A percentile compares a stretch with the other conserved stretches of the same genome.
phyloP scores from a whole-genome alignment of 2,888 invertebrate genomes.

The Pegoplata infirma region DNA sequence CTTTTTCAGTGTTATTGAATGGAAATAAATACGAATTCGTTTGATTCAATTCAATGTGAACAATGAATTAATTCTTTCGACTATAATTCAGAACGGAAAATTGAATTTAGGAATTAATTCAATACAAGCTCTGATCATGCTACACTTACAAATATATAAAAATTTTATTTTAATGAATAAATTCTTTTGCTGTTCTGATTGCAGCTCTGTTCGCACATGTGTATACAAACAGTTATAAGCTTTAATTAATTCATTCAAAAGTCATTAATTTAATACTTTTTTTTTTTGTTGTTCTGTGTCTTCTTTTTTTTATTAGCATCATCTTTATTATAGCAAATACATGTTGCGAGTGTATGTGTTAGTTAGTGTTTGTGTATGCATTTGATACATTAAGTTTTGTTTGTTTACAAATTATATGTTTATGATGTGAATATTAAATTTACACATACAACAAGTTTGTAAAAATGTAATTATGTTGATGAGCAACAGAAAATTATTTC shows the following conservation, averaged over 20 bases:
- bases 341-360: not conserved
- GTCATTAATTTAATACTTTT: slow-evolving; percentile 15
- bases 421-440: slow-evolving; percentile 25
- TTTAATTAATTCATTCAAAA: slow-evolving; percentile 33
- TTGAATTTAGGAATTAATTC: too few relatives aligned
- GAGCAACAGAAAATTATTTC: too few relatives aligned
- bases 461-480: not conserved
- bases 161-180: too few relatives aligned
- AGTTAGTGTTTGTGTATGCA: slow-evolving; percentile 11
- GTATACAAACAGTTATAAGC: slow-evolving; percentile 11
- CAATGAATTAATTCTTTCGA: too few relatives aligned
- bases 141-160: too few relatives aligned
- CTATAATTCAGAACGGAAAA: too few relatives aligned
- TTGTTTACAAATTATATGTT: slow-evolving; percentile 13
- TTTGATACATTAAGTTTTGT: slow-evolving; percentile 12
- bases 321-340: not conserved
- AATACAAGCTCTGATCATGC: too few relatives aligned
- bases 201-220: not conserved
- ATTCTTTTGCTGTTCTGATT: too few relatives aligned
- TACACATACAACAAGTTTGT: too few relatives aligned
- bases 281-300: not conserved
- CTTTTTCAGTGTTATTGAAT: too few relatives aligned
- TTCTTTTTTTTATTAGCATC: not conserved
- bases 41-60: too few relatives aligned
- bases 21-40: too few relatives aligned